These are phyloP conservation scores for Eubasilissa regina DNA, from an alignment of 1,140 invertebrate genomes.

Conservation along the genomic window DNA sequence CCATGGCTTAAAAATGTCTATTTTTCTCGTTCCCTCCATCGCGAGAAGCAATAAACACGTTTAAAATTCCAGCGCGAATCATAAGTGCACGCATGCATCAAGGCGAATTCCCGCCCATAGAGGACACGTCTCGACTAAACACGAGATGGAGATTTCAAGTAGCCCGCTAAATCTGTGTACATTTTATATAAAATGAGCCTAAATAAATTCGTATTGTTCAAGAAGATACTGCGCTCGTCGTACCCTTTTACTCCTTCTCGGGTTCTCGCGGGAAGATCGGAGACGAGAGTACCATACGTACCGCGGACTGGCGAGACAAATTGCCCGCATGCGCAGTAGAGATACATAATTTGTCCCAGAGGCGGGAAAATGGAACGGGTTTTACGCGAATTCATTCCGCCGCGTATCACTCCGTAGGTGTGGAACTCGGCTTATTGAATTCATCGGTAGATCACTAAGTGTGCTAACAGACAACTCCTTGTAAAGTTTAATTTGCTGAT, in stretches of 20 bases:
- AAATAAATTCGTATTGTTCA: too few species aligned
- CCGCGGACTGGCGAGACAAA: conserved; percentile 17
- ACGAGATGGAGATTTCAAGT: too few species aligned
- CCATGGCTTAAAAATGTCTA: not conserved
- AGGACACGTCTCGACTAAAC: not conserved
- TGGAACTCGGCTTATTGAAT: not conserved
- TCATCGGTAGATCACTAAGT: conserved; percentile 1
- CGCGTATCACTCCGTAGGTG: conserved; percentile 12
- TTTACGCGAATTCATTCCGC: conserved; percentile 15
- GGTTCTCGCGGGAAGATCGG: not conserved
- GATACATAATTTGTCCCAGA: conserved; percentile 20
- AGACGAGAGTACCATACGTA: not conserved
- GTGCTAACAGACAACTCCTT: not conserved
- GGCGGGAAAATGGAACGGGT: conserved; percentile 27
- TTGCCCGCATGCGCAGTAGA: not conserved
- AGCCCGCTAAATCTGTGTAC: too few species aligned
- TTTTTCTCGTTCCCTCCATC: not conserved
- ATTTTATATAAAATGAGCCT: too few species aligned
- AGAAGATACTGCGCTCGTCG: too few species aligned
- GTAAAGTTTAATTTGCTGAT: too few species aligned
- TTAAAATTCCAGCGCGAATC: conserved; percentile 6
- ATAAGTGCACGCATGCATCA: conserved; percentile 1
- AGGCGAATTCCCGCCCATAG: not conserved
- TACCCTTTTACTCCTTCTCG: not conserved
- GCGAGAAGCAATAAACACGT: not conserved